Percentiles rank a stretch among this genome's conserved stretches.
Evolutionary conservation across 2,888 invertebrate species (phyloP).

Genomic region (Papilio demoleus): DNA sequence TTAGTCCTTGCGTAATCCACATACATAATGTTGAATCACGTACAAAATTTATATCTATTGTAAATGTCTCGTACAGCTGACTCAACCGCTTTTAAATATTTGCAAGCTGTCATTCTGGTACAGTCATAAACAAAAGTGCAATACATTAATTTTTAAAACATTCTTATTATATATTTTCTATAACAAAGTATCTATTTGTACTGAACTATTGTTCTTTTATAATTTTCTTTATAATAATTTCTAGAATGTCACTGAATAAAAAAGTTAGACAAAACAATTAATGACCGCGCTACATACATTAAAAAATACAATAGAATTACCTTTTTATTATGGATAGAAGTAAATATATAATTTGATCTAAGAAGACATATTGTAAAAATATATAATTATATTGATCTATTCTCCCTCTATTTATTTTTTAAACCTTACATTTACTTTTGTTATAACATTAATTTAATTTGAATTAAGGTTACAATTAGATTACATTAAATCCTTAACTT

Average conservation of each 20-base stretch:
- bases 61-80: conserved; percentile 1
- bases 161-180: background rate
- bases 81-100: background rate
- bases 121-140: background rate
- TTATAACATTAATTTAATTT: no score
- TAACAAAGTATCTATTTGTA: background rate
- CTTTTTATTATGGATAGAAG: no score
- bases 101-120: background rate
- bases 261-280: background rate
- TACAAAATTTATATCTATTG: background rate
- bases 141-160: background rate
- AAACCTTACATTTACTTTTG: no score
- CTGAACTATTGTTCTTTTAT: background rate
- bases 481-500: no score
- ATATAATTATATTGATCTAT: no score
- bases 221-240: no score
- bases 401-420: no score
- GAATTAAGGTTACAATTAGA: no score
- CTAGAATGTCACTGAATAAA: background rate
- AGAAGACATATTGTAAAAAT: no score
- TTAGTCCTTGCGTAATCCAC: background rate
- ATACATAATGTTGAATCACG: conserved; percentile 2
- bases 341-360: no score
- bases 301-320: no score
- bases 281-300: no score